These are phyloP conservation scores for Catocala sponsa DNA, from an alignment of 2,888 invertebrate genomes.

Conservation along the genomic window DNA sequence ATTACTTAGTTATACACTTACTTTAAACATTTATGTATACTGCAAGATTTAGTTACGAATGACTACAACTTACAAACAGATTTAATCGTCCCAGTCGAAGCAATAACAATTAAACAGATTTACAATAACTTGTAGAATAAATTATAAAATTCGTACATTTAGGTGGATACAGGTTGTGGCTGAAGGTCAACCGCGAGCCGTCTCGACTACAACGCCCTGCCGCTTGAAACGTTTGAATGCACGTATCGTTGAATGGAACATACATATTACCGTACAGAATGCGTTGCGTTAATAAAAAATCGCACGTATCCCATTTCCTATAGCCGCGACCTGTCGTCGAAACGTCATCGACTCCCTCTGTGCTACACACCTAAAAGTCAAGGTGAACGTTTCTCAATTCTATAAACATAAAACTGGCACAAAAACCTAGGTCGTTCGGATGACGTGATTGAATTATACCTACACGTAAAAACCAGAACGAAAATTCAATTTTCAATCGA, in stretches of 20 bases:
- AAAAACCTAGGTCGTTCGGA: conserved; percentile 12
- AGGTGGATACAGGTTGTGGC: background rate
- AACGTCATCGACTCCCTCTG: background rate
- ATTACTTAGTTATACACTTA: too few species aligned
- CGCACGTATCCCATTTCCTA: conserved; percentile 8
- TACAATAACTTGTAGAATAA: background rate
- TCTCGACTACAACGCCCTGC: background rate
- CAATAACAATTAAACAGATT: too few species aligned
- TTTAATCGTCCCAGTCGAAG: too few species aligned
- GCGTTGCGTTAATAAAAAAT: background rate
- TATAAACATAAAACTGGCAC: background rate
- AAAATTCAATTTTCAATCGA: background rate
- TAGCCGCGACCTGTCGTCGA: background rate
- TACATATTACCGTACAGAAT: background rate
- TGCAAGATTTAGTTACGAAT: too few species aligned
- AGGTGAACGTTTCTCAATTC: conserved; percentile 31
- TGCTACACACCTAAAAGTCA: conserved; percentile 36
- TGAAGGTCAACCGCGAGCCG: background rate
- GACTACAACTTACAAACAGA: too few species aligned
- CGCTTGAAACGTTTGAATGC: background rate
- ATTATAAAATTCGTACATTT: background rate
- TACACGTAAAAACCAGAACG: background rate
- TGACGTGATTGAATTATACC: background rate
- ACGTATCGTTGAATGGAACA: conserved; percentile 1
- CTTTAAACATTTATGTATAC: too few species aligned